Percentiles rank a stretch among this genome's conserved stretches.
Conservation (phyloP, 2,888 invertebrate genomes). For the Diachrysia chrysitis region DNA sequence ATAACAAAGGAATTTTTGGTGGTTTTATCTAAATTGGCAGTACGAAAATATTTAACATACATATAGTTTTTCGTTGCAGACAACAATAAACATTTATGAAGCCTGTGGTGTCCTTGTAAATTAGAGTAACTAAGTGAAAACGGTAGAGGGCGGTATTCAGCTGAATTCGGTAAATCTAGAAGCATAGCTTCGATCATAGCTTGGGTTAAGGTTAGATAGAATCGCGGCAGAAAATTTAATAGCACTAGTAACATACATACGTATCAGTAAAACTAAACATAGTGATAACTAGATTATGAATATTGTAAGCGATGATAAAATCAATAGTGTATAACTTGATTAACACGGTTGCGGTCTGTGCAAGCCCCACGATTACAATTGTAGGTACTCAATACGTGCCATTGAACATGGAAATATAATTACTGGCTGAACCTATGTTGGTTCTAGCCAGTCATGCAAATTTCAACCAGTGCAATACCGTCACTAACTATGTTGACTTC, state of each 20-base stretch:
- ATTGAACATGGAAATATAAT: constrained; percentile 22
- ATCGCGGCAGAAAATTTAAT: neutral
- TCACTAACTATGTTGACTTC: neutral
- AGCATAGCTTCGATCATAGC: too few relatives aligned
- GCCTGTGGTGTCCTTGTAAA: neutral
- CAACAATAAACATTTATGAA: neutral
- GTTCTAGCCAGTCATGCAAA: constrained; percentile 13
- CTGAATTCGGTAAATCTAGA: neutral
- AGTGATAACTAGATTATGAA: constrained; percentile 12
- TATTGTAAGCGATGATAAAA: constrained; percentile 21
- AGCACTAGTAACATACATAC: constrained; percentile 10
- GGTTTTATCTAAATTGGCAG: constrained; percentile 1
- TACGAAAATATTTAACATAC: neutral
- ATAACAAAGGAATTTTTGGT: neutral
- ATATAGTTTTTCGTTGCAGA: too few relatives aligned
- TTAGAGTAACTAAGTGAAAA: neutral
- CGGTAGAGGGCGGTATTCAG: too few relatives aligned
- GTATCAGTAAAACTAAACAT: constrained; percentile 12
- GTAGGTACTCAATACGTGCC: constrained; percentile 31
- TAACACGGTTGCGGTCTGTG: constrained; percentile 16
- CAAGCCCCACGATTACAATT: neutral
- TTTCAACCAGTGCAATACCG: neutral
- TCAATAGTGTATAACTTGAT: constrained; percentile 33
- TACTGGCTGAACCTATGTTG: constrained; percentile 9
- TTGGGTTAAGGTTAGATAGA: neutral